Evolutionary conservation across 1,140 invertebrate genomes (phyloP), one percentile per base, ranked within the genome.

Genomic region (Bombus balteatus): DNA sequence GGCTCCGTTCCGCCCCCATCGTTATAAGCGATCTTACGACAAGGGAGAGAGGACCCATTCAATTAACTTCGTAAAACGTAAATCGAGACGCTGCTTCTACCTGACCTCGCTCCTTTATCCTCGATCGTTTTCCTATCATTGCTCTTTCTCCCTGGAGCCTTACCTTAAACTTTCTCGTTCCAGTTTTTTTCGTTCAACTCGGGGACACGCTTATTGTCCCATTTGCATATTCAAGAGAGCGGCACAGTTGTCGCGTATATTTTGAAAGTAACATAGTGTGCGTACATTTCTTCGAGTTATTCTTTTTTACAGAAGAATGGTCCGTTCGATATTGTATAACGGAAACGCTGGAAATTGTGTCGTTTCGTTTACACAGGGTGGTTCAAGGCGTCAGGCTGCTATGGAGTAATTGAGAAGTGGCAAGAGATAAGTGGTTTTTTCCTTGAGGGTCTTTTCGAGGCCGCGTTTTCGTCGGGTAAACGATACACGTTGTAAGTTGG

Each of bases 41-140:
- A 75, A 85, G 83, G 43, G 74, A 57, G 83, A 53, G 82, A 66
- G 86, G 73, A 75, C 82, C 85, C 88, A 92, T 92, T 92, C 91
- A 92, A 92, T 92, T 92, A 92, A 92, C 88, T 91, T 79, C 59
- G 83, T 88, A 92, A 92, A 92, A 91, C 91, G 91, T 90, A 92
- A 91, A 91, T 91, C 90, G 88, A 79, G 82, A 77, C 87, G 78
- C 62, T 82, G 34, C 65, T 70, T 59, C 71, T 66, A 15, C 47
- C 65, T 86, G 37, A 13, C 75, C 65, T 39, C 77, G 62, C 72
- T 32, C 22, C 59, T 41, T 81, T 53, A 53, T 53, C 47, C 74
- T 57, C 73, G 57, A 77, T 75, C 71, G 32, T 47, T 80, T 62
- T 72, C 39, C 79, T 74, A 72, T 81, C 43, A 32, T 47, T 74